Evolutionary conservation across 2,888 invertebrate species (phyloP).

Genomic region (Alsophila aescularia): DNA sequence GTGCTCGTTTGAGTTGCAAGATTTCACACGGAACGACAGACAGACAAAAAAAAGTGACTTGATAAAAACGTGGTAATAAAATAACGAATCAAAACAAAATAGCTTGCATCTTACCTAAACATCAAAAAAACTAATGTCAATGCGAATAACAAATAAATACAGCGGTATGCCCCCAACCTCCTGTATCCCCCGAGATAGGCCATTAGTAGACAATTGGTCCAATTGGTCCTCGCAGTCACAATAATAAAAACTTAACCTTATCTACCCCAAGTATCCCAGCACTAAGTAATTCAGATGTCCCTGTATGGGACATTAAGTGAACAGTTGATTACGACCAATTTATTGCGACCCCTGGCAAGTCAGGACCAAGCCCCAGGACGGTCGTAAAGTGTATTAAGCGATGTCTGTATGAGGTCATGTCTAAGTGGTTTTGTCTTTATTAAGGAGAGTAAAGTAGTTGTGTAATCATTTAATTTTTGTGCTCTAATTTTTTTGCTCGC

Average conservation of each 20-base stretch:
- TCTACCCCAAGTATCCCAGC: constrained; percentile 54
- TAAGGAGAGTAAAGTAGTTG: constrained; percentile 17
- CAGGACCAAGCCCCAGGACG: constrained; percentile 36
- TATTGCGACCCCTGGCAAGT: constrained; percentile 46
- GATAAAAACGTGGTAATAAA: not conserved
- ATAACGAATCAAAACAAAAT: not conserved
- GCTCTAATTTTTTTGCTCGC: not conserved
- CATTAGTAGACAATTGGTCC: constrained; percentile 53
- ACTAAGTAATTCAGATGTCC: constrained; percentile 75
- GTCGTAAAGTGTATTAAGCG: constrained; percentile 46
- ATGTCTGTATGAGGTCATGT: constrained; percentile 39
- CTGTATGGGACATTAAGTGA: constrained; percentile 63
- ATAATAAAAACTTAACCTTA: constrained; percentile 78
- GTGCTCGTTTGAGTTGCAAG: too few relatives aligned
- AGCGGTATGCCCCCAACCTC: constrained; percentile 15
- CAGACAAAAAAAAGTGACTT: too few relatives aligned
- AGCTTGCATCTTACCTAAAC: not conserved
- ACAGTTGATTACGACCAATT: constrained; percentile 71
- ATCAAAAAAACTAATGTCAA: constrained; percentile 24
- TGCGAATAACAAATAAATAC: constrained; percentile 20
- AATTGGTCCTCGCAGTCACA: constrained; percentile 65
- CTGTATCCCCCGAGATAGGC: constrained; percentile 18
- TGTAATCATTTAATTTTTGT: constrained; percentile 13
- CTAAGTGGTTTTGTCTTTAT: constrained; percentile 45
- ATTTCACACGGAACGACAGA: too few relatives aligned